These are phyloP conservation scores for Berghia stephanieae DNA, from an alignment of 1,140 invertebrate genomes.

Conservation along the genomic window DNA sequence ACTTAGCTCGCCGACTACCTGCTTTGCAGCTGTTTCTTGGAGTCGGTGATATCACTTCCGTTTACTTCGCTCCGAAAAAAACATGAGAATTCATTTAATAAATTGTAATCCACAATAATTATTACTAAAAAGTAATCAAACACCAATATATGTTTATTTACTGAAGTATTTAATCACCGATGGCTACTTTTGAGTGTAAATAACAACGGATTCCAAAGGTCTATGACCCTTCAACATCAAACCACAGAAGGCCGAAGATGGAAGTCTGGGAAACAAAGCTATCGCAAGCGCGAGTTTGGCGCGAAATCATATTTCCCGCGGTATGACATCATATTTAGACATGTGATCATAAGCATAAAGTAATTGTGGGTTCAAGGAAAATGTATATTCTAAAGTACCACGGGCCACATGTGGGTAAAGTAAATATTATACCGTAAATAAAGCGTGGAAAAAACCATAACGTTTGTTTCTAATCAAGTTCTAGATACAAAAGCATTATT, in stretches of 20 bases:
- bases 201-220: not conserved
- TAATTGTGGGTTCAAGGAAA: no score
- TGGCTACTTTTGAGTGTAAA: no score
- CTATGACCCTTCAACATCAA: conserved; percentile 14
- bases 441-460: no score
- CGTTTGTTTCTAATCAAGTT: no score
- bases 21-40: conserved; percentile 34
- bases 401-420: no score
- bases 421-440: no score
- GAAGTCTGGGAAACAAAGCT: conserved; percentile 49
- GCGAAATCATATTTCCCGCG: conserved; percentile 65
- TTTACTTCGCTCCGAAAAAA: conserved; percentile 36
- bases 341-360: no score
- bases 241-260: conserved; percentile 32
- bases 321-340: conserved; percentile 54
- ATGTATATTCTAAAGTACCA: no score
- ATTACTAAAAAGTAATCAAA: not conserved
- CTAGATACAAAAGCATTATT: no score
- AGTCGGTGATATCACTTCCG: conserved; percentile 39
- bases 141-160: not conserved
- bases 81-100: not conserved
- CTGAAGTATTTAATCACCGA: no score
- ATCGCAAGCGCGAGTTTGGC: conserved; percentile 40
- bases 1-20: conserved; percentile 14
- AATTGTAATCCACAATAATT: not conserved